phyloP scores from a whole-genome alignment of 2,113 vertebrate species.

The Talpa occidentalis region DNA sequence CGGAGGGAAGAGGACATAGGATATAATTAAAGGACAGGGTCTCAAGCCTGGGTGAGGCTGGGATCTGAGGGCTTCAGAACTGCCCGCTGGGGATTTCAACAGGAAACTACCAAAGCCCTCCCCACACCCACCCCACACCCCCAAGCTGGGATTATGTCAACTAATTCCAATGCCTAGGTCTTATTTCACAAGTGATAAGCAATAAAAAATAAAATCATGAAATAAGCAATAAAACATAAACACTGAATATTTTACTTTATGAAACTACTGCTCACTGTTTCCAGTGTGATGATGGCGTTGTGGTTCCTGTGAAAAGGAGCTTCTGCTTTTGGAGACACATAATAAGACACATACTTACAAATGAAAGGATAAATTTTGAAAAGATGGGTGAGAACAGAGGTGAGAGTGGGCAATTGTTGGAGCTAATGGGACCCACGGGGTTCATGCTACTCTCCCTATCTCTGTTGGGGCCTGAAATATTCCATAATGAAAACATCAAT shows the following conservation, averaged over 20 bases:
- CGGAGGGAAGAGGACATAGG: not conserved
- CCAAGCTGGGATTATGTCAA: not conserved
- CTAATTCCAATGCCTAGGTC: not conserved
- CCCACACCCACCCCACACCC: not conserved
- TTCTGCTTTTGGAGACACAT: rapidly evolving
- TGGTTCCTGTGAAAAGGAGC: not conserved
- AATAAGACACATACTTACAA: not conserved
- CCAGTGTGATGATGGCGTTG: not conserved
- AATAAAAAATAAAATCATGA: not conserved
- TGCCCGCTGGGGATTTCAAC: not conserved
- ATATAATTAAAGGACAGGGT: not conserved
- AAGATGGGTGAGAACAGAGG: too few species aligned
- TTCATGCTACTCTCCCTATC: rapidly evolving
- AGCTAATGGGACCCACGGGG: rapidly evolving
- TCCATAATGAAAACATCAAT: not conserved
- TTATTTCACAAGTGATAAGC: not conserved
- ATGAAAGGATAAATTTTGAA: not conserved
- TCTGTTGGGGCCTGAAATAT: not conserved
- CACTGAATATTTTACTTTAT: not conserved
- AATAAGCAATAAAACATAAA: not conserved
- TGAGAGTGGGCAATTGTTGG: rapidly evolving
- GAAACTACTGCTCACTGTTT: not conserved
- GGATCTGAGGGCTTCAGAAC: too few species aligned
- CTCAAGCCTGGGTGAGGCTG: not conserved
- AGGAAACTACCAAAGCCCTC: not conserved